A percentile compares a stretch with the other conserved stretches of the same genome.
These are phyloP conservation scores for Merluccius polli DNA, from an alignment of 2,797 vertebrate genomes.

Conservation along the genomic window DNA sequence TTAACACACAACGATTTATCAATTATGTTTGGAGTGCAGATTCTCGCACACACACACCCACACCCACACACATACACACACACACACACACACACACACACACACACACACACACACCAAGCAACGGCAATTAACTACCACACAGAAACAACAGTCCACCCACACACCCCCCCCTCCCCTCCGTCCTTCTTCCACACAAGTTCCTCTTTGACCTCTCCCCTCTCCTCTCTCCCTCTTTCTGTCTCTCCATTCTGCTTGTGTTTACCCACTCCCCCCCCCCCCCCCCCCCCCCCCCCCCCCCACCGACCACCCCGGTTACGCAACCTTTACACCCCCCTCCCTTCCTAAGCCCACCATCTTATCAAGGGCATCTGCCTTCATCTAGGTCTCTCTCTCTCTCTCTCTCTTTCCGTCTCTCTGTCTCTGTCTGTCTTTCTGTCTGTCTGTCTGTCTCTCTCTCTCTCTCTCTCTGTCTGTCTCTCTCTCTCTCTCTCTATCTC, in stretches of 20 bases:
- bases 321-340: background rate
- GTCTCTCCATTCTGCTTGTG: no score
- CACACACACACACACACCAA: slow-evolving; percentile 20
- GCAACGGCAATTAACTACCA: slow-evolving; percentile 59
- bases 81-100: no score
- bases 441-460: slow-evolving; percentile 17
- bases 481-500: background rate
- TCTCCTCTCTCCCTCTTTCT: no score
- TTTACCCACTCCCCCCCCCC: no score
- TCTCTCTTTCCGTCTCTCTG: slow-evolving; percentile 27
- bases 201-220: no score
- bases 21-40: slow-evolving; percentile 63
- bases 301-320: no score
- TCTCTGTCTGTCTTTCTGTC: no score
- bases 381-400: slow-evolving; percentile 16
- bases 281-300: background rate
- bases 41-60: background rate
- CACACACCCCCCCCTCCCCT: background rate
- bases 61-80: slow-evolving; percentile 26
- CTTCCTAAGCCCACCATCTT: no score
- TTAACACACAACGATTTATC: slow-evolving; percentile 69
- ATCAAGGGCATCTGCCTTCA: no score
- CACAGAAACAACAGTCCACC: slow-evolving; percentile 28
- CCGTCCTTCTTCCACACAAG: no score
- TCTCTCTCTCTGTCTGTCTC: background rate